Percentiles rank a stretch among this genome's conserved stretches.
Conservation (phyloP, 2,797 vertebrate genomes). For the Sebastes cheni region DNA sequence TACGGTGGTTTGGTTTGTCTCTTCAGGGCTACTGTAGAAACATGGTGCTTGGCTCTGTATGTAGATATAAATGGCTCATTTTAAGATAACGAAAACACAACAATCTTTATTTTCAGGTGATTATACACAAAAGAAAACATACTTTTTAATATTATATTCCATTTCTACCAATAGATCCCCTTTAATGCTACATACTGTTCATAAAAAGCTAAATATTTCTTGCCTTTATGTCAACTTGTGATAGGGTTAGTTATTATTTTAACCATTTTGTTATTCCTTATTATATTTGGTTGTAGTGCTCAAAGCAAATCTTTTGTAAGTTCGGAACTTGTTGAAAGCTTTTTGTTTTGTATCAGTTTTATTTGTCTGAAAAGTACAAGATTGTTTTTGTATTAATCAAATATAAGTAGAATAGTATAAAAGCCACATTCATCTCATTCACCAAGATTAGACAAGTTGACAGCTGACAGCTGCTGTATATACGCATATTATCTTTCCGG, state of each 20-base stretch:
- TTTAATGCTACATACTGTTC: too few relatives aligned
- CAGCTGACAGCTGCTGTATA: conserved; percentile 38
- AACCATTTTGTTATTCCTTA: conserved; percentile 16
- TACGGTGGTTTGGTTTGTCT: too few relatives aligned
- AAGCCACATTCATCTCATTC: not conserved
- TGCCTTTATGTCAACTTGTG: not conserved
- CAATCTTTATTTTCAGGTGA: too few relatives aligned
- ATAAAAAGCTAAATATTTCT: not conserved
- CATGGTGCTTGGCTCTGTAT: too few relatives aligned
- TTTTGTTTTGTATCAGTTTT: conserved; percentile 39
- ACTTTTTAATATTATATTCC: too few relatives aligned
- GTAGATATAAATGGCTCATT: too few relatives aligned
- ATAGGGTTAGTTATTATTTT: conserved; percentile 20
- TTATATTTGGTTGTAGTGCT: conserved; percentile 14
- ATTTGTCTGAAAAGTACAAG: not conserved
- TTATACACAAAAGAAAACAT: too few relatives aligned
- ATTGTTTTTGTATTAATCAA: conserved; percentile 33
- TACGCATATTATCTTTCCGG: conserved; percentile 28
- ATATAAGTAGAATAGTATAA: not conserved
- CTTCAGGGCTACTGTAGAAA: too few relatives aligned
- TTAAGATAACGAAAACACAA: too few relatives aligned
- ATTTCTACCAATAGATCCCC: too few relatives aligned
- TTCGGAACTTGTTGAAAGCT: conserved; percentile 22
- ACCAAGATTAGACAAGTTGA: not conserved
- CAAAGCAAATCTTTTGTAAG: conserved; percentile 15